phyloP scores from a whole-genome alignment of 2,797 vertebrate genomes.

The Danio aesculapii region DNA sequence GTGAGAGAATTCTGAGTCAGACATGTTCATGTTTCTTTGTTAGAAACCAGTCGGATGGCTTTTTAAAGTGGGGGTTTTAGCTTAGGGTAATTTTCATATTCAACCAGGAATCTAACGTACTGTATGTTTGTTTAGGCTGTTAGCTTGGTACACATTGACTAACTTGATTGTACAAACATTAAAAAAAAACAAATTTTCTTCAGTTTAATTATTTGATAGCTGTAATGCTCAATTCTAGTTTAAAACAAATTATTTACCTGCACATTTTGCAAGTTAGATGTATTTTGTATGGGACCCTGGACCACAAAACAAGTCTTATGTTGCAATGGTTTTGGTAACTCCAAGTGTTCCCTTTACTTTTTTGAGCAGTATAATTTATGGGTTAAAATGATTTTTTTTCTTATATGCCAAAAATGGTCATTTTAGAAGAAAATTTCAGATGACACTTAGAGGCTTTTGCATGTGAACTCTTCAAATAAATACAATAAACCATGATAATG shows the following conservation, averaged over 20 bases:
- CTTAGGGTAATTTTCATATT: constrained; percentile 6
- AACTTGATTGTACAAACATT: neutral
- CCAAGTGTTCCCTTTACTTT: too few relatives aligned
- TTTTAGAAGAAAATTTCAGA: too few relatives aligned
- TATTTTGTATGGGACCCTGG: too few relatives aligned
- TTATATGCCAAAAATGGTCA: too few relatives aligned
- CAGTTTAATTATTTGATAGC: neutral
- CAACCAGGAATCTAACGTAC: neutral
- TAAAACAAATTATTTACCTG: neutral
- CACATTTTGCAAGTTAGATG: neutral
- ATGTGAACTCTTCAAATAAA: too few relatives aligned
- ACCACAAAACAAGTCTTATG: too few relatives aligned
- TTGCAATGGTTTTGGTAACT: too few relatives aligned
- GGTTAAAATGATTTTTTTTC: too few relatives aligned
- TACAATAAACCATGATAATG: too few relatives aligned
- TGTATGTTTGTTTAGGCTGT: neutral
- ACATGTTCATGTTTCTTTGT: constrained; percentile 14
- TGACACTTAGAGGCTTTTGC: too few relatives aligned
- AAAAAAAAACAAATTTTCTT: neutral
- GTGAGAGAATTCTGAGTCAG: neutral
- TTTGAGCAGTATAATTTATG: too few relatives aligned
- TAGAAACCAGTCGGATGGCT: constrained; percentile 22
- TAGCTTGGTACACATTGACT: constrained; percentile 2
- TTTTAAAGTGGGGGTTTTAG: constrained; percentile 28
- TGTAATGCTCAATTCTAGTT: neutral